phyloP scores from a whole-genome alignment of 2,797 vertebrate genomes.

The Phylloscopus collybita region DNA sequence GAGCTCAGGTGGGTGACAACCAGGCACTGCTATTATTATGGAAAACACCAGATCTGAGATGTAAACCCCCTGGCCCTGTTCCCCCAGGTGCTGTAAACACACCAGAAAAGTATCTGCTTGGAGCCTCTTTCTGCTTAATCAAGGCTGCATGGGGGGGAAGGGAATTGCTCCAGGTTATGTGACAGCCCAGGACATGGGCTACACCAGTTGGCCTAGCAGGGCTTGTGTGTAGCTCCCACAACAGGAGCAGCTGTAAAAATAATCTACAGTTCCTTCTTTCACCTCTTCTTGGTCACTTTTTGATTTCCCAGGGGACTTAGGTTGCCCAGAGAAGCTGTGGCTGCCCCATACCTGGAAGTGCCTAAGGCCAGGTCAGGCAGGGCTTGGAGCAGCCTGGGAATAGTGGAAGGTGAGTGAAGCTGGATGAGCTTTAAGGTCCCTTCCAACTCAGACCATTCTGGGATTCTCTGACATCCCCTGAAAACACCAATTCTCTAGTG shows the following conservation, averaged over 20 bases:
- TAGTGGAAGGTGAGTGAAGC: no score
- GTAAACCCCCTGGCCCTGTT: not conserved
- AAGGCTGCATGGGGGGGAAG: not conserved
- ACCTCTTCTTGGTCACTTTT: not conserved
- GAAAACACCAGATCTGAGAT: not conserved
- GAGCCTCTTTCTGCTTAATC: not conserved
- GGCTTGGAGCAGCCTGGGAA: no score
- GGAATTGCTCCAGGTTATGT: not conserved
- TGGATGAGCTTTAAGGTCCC: no score
- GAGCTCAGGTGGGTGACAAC: not conserved
- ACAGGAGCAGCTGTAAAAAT: not conserved
- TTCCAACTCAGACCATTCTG: no score
- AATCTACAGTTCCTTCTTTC: not conserved
- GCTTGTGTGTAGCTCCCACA: accelerated
- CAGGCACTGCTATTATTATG: not conserved
- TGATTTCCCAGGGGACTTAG: not conserved
- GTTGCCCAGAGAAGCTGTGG: no score
- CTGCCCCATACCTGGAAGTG: no score
- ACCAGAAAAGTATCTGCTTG: not conserved
- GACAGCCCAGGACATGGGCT: not conserved
- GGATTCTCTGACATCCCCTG: not conserved
- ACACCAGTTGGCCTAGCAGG: not conserved
- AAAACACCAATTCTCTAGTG: accelerated
- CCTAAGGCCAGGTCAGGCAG: no score
- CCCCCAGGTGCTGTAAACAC: not conserved